phyloP scores from a whole-genome alignment of 2,113 vertebrate genomes.

The Rhabdornis inornatus region DNA sequence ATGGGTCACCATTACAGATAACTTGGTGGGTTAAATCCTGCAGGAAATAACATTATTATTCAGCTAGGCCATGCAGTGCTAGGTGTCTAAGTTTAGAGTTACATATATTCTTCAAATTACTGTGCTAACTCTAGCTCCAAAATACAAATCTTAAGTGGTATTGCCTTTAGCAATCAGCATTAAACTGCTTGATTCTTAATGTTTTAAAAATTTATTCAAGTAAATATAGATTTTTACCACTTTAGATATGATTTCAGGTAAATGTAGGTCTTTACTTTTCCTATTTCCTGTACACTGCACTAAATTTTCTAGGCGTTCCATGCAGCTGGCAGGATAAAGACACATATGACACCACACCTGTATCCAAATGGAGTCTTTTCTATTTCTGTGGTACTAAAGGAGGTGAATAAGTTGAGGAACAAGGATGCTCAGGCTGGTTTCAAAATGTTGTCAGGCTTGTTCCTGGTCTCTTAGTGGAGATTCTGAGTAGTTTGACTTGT shows the following conservation, averaged over 20 bases:
- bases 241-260: not conserved
- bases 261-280: not conserved
- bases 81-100: not conserved
- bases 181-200: not conserved
- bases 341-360: not conserved
- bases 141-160: not conserved
- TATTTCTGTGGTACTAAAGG: not conserved
- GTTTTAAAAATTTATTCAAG: not conserved
- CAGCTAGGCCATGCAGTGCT: not conserved
- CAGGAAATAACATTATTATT: not conserved
- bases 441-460: not conserved
- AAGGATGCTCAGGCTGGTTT: not conserved
- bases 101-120: not conserved
- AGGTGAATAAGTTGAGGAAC: not conserved
- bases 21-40: not conserved
- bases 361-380: not conserved
- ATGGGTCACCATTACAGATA: not conserved
- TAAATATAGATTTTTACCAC: not conserved
- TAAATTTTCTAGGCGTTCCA: not conserved
- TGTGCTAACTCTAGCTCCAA: not conserved
- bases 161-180: not conserved
- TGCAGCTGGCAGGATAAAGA: not conserved
- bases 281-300: not conserved
- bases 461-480: not conserved
- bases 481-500: not conserved